Evolutionary conservation across 2,888 invertebrate genomes (phyloP), one percentile per base, ranked within the genome.

Genomic region (Eilema sororculum): DNA sequence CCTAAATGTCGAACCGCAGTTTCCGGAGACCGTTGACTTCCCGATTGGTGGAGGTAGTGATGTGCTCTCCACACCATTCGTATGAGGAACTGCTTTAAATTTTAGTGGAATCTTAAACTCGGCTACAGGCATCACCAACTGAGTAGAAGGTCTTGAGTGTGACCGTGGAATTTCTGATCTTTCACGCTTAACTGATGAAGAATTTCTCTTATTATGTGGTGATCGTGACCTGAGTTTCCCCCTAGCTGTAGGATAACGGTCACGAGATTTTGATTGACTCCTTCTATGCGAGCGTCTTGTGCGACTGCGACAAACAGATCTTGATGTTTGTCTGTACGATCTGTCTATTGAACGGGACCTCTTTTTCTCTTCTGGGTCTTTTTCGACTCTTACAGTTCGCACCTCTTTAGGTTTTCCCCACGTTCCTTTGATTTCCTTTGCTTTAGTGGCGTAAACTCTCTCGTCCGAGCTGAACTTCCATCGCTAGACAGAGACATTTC

Each of bases 401-500:
- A 79, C 73, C 66, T 86, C 82, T 79, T 88, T 88, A 41, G 80
- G 65, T 75, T 89, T 33, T 84, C 77, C 33, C 82, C 78, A 68
- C 84, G 87, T 10, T 80, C 79, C 58, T 78, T 78, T 56, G 61
- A 73, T 76, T 80, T 82, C 64, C 72, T 78, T 67, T 86, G 74
- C 79, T 75, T 76, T 5, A 62, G 57, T 63, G 56, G 67, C 25
- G 72, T 68, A 22, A 61, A 46, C 1, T 75, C 76, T 56, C 83
- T 78, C n/a, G 78, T 79, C 25, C 84, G 81, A 0, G 87, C 80
- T 1, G 90, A 87, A 72, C 90, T 91, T 25, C 79, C 80, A 24
- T 90, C 92, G 61, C 93, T 95, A 0, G 93, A 93, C 83, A 94
- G 83, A 0, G 95, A 94, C 94, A 95, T 94, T 68, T 95, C 95